These are phyloP conservation scores for Actinernus sp. DNA, from an alignment of 92 coral and sea anemone genomes.

Conservation along the genomic window DNA sequence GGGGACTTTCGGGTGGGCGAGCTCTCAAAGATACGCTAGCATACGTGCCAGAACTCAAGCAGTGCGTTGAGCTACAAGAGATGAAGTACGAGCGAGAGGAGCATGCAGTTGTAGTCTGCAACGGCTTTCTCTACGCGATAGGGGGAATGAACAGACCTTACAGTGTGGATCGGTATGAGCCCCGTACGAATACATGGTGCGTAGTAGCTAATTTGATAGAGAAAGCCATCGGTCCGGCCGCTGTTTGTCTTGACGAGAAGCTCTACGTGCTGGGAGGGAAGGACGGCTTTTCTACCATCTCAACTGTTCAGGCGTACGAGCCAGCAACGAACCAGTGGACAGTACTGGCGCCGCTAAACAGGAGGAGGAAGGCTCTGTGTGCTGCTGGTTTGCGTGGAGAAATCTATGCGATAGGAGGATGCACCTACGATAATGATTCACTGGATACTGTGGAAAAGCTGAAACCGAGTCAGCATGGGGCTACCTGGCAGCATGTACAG, in stretches of 20 bases:
- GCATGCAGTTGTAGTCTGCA: slow-evolving; percentile 59
- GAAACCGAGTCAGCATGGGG: slow-evolving; percentile 15
- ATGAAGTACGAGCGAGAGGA: slow-evolving; percentile 64
- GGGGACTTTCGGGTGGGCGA: slow-evolving; percentile 61
- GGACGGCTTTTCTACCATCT: slow-evolving; percentile 50
- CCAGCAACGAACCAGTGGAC: slow-evolving; percentile 50
- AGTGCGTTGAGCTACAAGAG: slow-evolving; percentile 44
- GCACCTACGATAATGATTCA: slow-evolving; percentile 62
- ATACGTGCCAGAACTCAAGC: slow-evolving; percentile 21
- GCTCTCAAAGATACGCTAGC: slow-evolving; percentile 32
- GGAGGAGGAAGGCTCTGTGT: slow-evolving; percentile 71
- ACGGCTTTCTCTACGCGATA: slow-evolving; percentile 41
- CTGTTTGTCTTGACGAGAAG: slow-evolving; percentile 55
- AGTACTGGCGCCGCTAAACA: slow-evolving; percentile 49
- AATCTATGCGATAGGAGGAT: slow-evolving; percentile 81
- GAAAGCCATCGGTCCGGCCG: slow-evolving; percentile 49
- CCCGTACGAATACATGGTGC: slow-evolving; percentile 52
- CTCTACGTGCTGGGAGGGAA: slow-evolving; percentile 78
- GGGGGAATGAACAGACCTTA: slow-evolving; percentile 52
- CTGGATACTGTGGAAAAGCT: slow-evolving; percentile 56
- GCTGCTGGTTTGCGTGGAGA: slow-evolving; percentile 59
- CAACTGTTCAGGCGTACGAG: slow-evolving; percentile 66
- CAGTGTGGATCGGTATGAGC: slow-evolving; percentile 62
- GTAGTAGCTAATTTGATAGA: slow-evolving; percentile 41
- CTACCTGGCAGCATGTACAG: slow-evolving; percentile 34